Percentiles rank a stretch among this genome's conserved stretches.
Conservation (phyloP, 2,888 invertebrate genomes). For the Netelia fuscicornis region DNA sequence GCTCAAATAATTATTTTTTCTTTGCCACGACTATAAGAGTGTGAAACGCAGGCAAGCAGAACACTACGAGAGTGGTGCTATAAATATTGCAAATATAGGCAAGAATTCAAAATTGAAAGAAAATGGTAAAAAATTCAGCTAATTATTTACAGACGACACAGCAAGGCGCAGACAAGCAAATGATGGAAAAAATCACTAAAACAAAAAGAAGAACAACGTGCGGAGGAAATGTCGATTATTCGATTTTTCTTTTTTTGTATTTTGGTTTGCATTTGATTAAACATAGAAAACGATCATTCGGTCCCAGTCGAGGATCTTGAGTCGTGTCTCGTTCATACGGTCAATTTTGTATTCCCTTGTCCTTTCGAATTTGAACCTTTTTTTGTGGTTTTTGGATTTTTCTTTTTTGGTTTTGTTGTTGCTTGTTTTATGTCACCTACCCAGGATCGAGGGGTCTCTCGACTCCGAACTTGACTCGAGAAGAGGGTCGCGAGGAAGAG, state of each 20-base stretch:
- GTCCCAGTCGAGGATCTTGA: slow-evolving; percentile 41
- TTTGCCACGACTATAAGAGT: background rate
- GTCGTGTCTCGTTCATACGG: background rate
- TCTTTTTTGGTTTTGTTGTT: background rate
- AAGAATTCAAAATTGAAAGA: background rate
- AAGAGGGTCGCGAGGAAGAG: slow-evolving; percentile 23
- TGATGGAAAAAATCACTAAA: slow-evolving; percentile 40
- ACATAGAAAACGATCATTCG: slow-evolving; percentile 34
- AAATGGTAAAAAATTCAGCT: slow-evolving; percentile 4
- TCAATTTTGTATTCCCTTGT: slow-evolving; percentile 15
- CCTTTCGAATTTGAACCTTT: slow-evolving; percentile 7
- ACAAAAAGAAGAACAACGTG: slow-evolving; percentile 32
- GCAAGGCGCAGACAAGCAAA: slow-evolving; percentile 57
- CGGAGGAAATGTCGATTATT: slow-evolving; percentile 44
- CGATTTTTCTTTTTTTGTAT: background rate
- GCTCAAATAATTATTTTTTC: background rate
- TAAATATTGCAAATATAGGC: background rate
- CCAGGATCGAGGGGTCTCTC: slow-evolving; percentile 22
- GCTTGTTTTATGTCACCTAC: slow-evolving; percentile 26
- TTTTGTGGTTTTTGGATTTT: background rate
- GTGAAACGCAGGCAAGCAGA: slow-evolving; percentile 53
- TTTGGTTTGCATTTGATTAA: slow-evolving; percentile 3
- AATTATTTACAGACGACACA: slow-evolving; percentile 43
- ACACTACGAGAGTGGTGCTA: slow-evolving; percentile 39
- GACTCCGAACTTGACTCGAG: slow-evolving; percentile 24